Base-by-base conservation (phyloP, 2,888 invertebrate species). In the Drosophila kanekoi region DNA sequence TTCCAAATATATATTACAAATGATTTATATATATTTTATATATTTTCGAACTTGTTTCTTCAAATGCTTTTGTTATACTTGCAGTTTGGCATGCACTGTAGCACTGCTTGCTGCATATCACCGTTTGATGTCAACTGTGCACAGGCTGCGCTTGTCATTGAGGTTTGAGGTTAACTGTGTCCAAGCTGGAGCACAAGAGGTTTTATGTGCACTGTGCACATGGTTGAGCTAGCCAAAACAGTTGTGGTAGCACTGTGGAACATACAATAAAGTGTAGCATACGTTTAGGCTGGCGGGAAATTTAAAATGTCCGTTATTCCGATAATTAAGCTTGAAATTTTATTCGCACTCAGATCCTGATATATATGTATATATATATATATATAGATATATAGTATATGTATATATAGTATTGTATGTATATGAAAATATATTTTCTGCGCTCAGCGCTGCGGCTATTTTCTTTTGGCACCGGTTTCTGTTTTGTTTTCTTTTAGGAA, bases 341-440 rank as follows among this genome's bases (percentile, higher is more conserved):
- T 74, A 74, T 66, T 74, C 45, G 61, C 48, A 54, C 49, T 60
- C 51, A 47, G 40, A 57, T 57, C 28, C 53, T 52, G 49, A 40
- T 18, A 18, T 5, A 20, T 20, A 4, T 51, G 54, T 58, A 60
- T 73, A 60, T 54, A 72, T 72, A 9, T 13, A 41, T 28, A 16
- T 56, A 48, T 49, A 35, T 23, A 37, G 20, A 23, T 23, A 49
- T 51, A 38, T 32, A 11, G 23, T 70, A 23, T 52, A 51, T 47
- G 33, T 33, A 35, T 18, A 14, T 51, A 51, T 38, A 32, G 43
- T 52, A 20, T 32, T 53, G 23, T 53, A 47, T 59, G 33, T 56
- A 38, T 73, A 70, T 73, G 70, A 73, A 73, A 74, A 74, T 65
- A 74, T 69, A 72, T 59, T 48, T 67, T 11, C 16, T 45, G 23